Conservation (phyloP, 2,113 vertebrate genomes). For the Corythornis vintsioides region DNA sequence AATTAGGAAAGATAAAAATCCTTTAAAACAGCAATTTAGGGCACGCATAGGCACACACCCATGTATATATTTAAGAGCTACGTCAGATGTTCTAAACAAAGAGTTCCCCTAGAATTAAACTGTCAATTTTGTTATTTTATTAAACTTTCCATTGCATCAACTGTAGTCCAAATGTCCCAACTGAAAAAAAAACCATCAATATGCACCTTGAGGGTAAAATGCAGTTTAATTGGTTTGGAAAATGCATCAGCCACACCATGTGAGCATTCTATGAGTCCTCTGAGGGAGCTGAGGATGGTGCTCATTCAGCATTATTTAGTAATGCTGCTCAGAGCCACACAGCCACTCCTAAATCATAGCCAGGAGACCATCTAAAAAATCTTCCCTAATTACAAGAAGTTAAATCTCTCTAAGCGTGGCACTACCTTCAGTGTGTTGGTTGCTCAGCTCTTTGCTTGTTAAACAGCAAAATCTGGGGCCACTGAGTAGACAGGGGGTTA, state of each 20-base stretch:
- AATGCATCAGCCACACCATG: background rate
- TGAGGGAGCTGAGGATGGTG: background rate
- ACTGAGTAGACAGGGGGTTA: background rate
- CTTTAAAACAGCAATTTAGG: background rate
- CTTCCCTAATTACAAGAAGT: background rate
- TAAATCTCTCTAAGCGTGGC: background rate
- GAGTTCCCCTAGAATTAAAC: background rate
- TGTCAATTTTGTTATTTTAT: slow-evolving; percentile 7
- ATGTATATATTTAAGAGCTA: background rate
- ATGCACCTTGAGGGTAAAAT: slow-evolving; percentile 15
- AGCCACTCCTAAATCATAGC: background rate
- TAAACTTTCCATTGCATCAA: slow-evolving; percentile 57
- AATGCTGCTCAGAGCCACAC: background rate
- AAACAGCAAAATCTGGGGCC: background rate
- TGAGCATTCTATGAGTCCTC: background rate
- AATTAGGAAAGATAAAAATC: background rate
- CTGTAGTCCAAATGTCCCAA: background rate
- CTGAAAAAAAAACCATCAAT: background rate
- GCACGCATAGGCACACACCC: fast-evolving
- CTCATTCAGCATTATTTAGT: background rate
- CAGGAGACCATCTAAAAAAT: background rate
- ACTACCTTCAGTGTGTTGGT: background rate
- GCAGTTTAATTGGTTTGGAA: slow-evolving; percentile 6
- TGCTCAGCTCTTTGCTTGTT: background rate
- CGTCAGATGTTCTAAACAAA: background rate